These are phyloP conservation scores for Bombus confusus DNA, from an alignment of 1,140 invertebrate species.

Conservation along the genomic window DNA sequence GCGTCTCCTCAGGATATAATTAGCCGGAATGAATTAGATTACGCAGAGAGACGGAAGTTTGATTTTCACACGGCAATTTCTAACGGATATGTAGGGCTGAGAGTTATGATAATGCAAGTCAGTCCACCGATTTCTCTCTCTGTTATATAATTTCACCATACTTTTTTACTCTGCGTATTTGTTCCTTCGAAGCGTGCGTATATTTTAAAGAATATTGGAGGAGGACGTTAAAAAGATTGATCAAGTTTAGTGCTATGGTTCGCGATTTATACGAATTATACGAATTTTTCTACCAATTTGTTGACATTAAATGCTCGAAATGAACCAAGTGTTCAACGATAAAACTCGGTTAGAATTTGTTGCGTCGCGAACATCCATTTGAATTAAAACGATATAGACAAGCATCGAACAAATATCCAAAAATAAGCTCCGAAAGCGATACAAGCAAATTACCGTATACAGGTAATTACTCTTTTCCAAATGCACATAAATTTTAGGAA, in stretches of 20 bases:
- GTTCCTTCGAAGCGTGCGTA: neutral
- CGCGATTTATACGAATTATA: neutral
- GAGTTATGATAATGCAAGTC: too few relatives aligned
- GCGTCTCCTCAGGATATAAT: slow-evolving; percentile 4
- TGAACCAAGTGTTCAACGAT: neutral
- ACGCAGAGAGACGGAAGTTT: too few relatives aligned
- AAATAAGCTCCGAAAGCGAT: neutral
- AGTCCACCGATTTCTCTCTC: neutral
- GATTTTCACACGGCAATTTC: too few relatives aligned
- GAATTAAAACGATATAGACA: neutral
- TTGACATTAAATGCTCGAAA: neutral
- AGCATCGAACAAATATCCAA: neutral
- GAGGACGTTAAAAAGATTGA: neutral
- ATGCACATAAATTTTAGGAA: neutral
- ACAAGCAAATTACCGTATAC: neutral
- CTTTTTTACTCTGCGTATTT: neutral
- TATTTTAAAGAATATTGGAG: neutral
- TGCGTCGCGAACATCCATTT: neutral
- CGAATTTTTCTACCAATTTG: neutral
- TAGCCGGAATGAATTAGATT: neutral
- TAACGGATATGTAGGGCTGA: too few relatives aligned
- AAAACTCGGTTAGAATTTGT: neutral
- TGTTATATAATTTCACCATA: neutral
- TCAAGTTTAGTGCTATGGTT: neutral
- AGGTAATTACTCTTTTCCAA: neutral